Base-by-base conservation (phyloP, 2,113 vertebrate species). In the Myocastor coypus region DNA sequence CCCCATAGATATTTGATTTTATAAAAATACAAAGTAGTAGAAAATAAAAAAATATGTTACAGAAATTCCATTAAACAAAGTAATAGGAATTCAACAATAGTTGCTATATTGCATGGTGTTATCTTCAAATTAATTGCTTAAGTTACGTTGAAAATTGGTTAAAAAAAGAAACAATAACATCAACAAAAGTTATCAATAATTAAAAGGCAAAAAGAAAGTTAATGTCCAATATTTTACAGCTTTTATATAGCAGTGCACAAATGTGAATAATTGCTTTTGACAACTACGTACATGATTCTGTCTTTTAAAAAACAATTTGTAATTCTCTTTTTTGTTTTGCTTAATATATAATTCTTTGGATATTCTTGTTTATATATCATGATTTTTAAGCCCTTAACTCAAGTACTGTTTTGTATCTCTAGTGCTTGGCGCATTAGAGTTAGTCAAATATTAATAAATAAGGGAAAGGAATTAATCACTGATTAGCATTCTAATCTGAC, bases 261-360 rank as follows among this genome's bases (percentile, higher is more conserved):
- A 81, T 42, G 12, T 57, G 28, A 71, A 63, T 61, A 40, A 68
- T 77, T 46, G n/a, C 63, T 83, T 88, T 93, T 81, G 20, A n/a
- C 71, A 55, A 85, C 63, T 7, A 7, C 4, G 24, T 85, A 81
- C 9, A 20, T 80, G 89, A 63, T 80, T 81, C 52, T 40, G 66
- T 66, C 17, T n/a, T 93, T 93, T 81, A 46, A 50, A 42, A 66
- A 91, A 82, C 30, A 64, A 4, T 16, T 83, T 86, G 19, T 1
- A 69, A 34, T 95, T 91, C 22, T 71, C 16, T 75, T 73, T 77
- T 90, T 94, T 83, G 66, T 32, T 52, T 87, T 26, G 59, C 77
- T 83, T 57, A 86, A 40, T 71, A 50, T 75, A 30, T 46, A 64
- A 68, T 46, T 87, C 46, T 82, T 90, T 61, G 4, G 42, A 59